Evolutionary conservation across 2,113 vertebrate species (phyloP), one percentile per base, ranked within the genome.

Genomic region (Scomber japonicus): DNA sequence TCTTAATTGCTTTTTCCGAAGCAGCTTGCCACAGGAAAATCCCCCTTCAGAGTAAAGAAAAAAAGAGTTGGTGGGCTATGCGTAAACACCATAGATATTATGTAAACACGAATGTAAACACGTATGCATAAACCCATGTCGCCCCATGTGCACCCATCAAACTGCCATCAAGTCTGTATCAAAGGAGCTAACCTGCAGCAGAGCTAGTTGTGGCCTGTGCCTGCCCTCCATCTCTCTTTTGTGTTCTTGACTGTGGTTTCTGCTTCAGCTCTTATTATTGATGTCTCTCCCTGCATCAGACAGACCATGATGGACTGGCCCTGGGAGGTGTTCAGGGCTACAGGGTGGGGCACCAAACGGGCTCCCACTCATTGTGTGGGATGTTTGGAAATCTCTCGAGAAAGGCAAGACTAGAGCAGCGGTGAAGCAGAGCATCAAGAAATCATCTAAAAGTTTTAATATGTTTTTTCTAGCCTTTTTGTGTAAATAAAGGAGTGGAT

Each of bases 1-100:
- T 95, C 91, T 94, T 92, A 94, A 94, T 94, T 93, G 90, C 89
- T 94, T 94, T 94, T 95, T 94, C 92, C 91, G 82, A 94, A 90
- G 92, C 91, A 83, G 85, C 80, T 81, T 84, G 85, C 92, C 89
- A 86, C 93, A 96, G 92, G 91, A 95, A 95, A 95, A 92, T 94
- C 91, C 91, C 91, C 91, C 87, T 93, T 93, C 83, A 92, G 89
- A 91, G 87, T 61, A 9, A 81, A 88, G 79, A 75, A 85, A 86
- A 88, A 87, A 85, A 79, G 85, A 72, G 80, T 77, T 64, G 86
- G 89, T 88, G 88, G 88, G 90, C 85, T 88, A 80, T 53, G 82
- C 70, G 40, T 93, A 92, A 93, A 94, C 91, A 90, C 73, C 78
- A 85, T 78, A 81, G 74, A 89, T 87, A 85, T 90, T 84, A 68